Conservation (phyloP, 2,113 vertebrate genomes). For the Parus major region DNA sequence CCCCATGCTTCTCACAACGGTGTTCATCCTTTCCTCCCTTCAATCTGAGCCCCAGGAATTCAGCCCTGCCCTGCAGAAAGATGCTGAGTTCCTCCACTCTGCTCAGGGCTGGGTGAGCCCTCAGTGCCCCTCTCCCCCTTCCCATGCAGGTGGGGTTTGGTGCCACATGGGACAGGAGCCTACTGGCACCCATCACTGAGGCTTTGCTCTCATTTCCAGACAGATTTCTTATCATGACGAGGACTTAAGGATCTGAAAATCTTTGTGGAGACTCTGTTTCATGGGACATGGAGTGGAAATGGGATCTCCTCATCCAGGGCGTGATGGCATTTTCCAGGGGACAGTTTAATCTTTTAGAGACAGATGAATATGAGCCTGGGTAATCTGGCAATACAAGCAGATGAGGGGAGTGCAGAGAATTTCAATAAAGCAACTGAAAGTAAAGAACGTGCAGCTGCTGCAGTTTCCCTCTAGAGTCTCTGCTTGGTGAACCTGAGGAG, state of each 20-base stretch:
- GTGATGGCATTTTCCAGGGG: conserved; percentile 74
- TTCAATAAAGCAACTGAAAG: conserved; percentile 55
- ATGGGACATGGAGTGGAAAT: conserved; percentile 43
- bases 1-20: fast-evolving
- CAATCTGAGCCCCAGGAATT: background rate
- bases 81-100: background rate
- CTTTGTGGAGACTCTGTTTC: conserved; percentile 38
- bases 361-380: conserved; percentile 70
- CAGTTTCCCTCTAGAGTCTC: background rate
- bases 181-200: background rate
- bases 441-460: background rate
- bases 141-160: background rate
- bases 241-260: background rate
- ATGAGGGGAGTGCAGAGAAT: conserved; percentile 65
- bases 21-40: background rate
- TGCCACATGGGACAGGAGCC: background rate
- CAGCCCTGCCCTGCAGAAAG: background rate
- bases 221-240: background rate
- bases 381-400: conserved; percentile 65
- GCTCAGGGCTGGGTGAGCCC: background rate
- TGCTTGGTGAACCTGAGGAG: background rate
- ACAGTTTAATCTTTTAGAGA: conserved; percentile 78
- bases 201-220: background rate
- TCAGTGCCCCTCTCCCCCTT: background rate
- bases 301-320: conserved; percentile 63